phyloP scores from a whole-genome alignment of 2,113 vertebrate genomes.

The Clupea harengus region DNA sequence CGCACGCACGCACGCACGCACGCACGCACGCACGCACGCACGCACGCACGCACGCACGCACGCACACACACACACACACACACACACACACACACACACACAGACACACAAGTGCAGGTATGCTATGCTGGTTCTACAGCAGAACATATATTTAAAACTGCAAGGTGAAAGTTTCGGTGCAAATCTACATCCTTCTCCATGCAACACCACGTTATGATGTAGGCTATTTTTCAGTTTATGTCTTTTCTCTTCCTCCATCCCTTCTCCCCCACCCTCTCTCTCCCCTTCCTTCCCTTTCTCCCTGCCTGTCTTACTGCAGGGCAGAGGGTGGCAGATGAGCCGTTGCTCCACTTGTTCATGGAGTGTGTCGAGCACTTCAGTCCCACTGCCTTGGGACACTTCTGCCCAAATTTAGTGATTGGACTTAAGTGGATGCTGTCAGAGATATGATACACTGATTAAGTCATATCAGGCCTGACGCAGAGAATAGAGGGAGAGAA shows the following conservation, averaged over 20 bases:
- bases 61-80: no score
- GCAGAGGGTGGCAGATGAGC: neutral
- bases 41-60: no score
- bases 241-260: neutral
- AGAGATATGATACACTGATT: constrained; percentile 95
- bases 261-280: constrained; percentile 1
- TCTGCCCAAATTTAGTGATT: constrained; percentile 92
- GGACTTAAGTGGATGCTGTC: constrained; percentile 92
- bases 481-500: constrained; percentile 52
- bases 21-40: no score
- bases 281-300: neutral
- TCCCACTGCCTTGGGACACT: constrained; percentile 82
- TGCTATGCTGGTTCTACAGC: no score
- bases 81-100: neutral
- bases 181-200: neutral
- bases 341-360: neutral
- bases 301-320: neutral
- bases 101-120: neutral
- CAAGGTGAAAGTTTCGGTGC: neutral
- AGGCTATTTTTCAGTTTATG: neutral
- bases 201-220: no score
- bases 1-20: no score
- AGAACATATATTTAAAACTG: neutral
- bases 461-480: constrained; percentile 92
- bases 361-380: neutral